These are phyloP conservation scores for Machimus rusticus DNA, from an alignment of 2,888 invertebrate species.

Conservation along the genomic window DNA sequence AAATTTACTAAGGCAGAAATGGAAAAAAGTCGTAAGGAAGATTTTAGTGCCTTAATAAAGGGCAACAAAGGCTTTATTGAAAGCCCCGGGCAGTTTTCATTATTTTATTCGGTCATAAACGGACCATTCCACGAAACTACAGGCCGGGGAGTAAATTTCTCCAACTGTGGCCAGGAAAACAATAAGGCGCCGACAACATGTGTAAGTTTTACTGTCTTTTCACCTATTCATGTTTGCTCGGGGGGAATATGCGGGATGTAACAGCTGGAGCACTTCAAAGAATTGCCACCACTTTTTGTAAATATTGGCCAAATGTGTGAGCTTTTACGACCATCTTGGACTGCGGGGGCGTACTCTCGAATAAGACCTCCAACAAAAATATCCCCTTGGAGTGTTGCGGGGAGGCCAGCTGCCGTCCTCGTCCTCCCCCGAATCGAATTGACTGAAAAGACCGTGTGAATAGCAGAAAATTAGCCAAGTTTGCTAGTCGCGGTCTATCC, in stretches of 20 bases:
- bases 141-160: slow-evolving; percentile 9
- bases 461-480: background rate
- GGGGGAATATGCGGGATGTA: background rate
- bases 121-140: slow-evolving; percentile 46
- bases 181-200: slow-evolving; percentile 3
- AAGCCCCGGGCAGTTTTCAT: slow-evolving; percentile 57
- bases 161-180: background rate
- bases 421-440: background rate
- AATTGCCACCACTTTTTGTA: slow-evolving; percentile 28
- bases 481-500: background rate
- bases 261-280: slow-evolving; percentile 21
- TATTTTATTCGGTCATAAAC: slow-evolving; percentile 62
- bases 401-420: background rate
- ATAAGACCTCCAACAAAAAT: background rate
- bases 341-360: background rate
- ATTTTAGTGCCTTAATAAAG: slow-evolving; percentile 61
- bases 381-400: background rate
- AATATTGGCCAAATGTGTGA: slow-evolving; percentile 33
- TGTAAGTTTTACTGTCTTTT: slow-evolving; percentile 33
- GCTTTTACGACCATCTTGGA: background rate
- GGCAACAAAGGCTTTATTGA: slow-evolving; percentile 56
- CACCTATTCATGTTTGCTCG: slow-evolving; percentile 31
- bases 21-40: slow-evolving; percentile 47
- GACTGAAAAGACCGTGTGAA: background rate
- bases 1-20: slow-evolving; percentile 38